Percentiles rank a stretch among this genome's conserved stretches.
phyloP scores from a whole-genome alignment of 2,113 vertebrate genomes.

The Xiphophorus hellerii region DNA sequence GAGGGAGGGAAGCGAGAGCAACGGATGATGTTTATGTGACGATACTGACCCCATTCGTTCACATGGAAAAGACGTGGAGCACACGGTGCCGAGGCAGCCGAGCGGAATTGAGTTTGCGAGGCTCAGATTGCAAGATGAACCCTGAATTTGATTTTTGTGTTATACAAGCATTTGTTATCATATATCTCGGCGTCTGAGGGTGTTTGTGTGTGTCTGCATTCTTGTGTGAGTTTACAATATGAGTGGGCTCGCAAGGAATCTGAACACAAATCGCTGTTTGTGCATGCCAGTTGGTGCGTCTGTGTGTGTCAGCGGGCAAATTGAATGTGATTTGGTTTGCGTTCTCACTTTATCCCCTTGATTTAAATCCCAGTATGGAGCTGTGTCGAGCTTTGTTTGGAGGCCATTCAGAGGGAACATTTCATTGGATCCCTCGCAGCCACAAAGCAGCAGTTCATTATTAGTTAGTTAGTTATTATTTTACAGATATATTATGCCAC shows the following conservation, averaged over 20 bases:
- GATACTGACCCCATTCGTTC: constrained; percentile 78
- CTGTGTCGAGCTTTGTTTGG: constrained; percentile 29
- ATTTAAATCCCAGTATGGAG: constrained; percentile 47
- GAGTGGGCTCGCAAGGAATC: constrained; percentile 27
- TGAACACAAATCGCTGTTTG: constrained; percentile 4
- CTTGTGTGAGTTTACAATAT: constrained; percentile 29
- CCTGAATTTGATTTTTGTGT: constrained; percentile 66
- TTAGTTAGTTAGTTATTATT: not conserved
- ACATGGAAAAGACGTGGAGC: constrained; percentile 56
- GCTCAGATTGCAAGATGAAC: constrained; percentile 65
- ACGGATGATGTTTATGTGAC: constrained; percentile 68
- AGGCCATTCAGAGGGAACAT: constrained; percentile 6
- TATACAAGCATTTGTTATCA: constrained; percentile 65
- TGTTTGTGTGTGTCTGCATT: constrained; percentile 52
- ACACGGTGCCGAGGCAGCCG: constrained; percentile 46
- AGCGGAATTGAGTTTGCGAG: constrained; percentile 61
- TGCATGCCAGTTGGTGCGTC: not conserved
- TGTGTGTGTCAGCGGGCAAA: constrained; percentile 20
- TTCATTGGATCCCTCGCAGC: not conserved
- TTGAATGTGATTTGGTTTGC: constrained; percentile 36
- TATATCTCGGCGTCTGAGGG: constrained; percentile 36
- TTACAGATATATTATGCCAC: not conserved
- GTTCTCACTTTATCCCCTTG: constrained; percentile 43
- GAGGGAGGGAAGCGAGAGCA: constrained; percentile 13
- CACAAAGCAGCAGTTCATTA: not conserved